Evolutionary conservation across 2,888 invertebrate species (phyloP), one percentile per base, ranked within the genome.

Genomic region (Dermolepida albohirtum): DNA sequence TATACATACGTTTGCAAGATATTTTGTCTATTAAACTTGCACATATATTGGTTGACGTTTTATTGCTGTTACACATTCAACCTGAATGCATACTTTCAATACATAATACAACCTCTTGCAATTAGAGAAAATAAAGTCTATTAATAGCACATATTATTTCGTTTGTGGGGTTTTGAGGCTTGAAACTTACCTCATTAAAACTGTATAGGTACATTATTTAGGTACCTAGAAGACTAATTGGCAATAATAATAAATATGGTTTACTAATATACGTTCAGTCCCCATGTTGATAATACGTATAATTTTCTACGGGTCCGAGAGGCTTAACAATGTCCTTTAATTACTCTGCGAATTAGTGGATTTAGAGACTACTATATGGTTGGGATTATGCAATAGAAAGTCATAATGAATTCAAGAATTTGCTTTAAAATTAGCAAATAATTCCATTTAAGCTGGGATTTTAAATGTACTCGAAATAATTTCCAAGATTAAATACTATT

Each of bases 281-380:
- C n/a, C 22, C 16, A 16, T 27, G 51, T 51, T 51, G 22, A 29
- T 17, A 50, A 27, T 29, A 51, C 51, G 8, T 51, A n/a, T 29
- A 29, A 29, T 51, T 49, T 29, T 27, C 29, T 51, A 17, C 51
- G 51, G 27, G 29, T 12, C 12, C 11, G 22, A 49, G 17, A 49
- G 22, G 11, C 22, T 49, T 49, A 17, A 17, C 11, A 49, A 17
- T 34, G 22, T 7, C 29, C 27, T 12, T 51, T 51, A 51, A 51
- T 51, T 51, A 22, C 51, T 50, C 22, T 12, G 27, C n/a, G 11
- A 29, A 51, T 51, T 51, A 29, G 51, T n/a, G 34, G 51, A 51
- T 51, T 51, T n/a, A n/a, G 29, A 29, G 29, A 51, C 22, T 51
- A 51, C 2, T 51, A 14, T 29, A 22, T 29, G 22, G 22, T 29